These are phyloP conservation scores for Protula sp. DNA, from an alignment of 2,888 invertebrate genomes.

Conservation along the genomic window DNA sequence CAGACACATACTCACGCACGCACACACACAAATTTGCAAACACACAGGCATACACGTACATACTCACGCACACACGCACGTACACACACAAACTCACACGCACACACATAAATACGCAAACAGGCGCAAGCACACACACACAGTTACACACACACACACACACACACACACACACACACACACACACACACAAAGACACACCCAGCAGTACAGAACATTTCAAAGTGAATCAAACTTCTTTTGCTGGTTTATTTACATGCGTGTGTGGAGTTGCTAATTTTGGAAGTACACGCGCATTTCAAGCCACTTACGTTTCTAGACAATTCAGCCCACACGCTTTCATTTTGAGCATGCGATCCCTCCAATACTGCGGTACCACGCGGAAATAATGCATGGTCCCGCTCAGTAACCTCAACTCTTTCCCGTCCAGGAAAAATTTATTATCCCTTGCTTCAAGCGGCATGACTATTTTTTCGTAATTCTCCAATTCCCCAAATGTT, in stretches of 20 bases:
- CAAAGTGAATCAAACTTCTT: too few relatives aligned
- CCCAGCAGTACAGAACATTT: too few relatives aligned
- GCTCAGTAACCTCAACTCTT: constrained; percentile 40
- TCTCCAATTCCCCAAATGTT: too few relatives aligned
- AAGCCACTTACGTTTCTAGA: constrained; percentile 50
- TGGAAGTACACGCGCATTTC: too few relatives aligned
- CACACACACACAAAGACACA: too few relatives aligned
- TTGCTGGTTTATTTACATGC: too few relatives aligned
- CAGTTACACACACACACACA: not conserved
- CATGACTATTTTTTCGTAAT: not conserved
- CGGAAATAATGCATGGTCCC: constrained; percentile 50
- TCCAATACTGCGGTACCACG: constrained; percentile 43
- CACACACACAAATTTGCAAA: not conserved
- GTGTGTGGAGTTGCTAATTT: too few relatives aligned
- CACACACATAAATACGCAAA: not conserved
- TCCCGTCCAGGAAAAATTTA: constrained; percentile 36
- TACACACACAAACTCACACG: not conserved
- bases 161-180: constrained; percentile 2
- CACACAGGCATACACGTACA: not conserved
- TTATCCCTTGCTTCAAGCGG: constrained; percentile 14
- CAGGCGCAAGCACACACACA: not conserved
- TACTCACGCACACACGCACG: not conserved
- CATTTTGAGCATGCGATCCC: constrained; percentile 39
- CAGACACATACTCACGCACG: not conserved
- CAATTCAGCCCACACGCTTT: constrained; percentile 49